These are phyloP conservation scores for Picus viridis DNA, from an alignment of 2,797 vertebrate species.

Conservation along the genomic window DNA sequence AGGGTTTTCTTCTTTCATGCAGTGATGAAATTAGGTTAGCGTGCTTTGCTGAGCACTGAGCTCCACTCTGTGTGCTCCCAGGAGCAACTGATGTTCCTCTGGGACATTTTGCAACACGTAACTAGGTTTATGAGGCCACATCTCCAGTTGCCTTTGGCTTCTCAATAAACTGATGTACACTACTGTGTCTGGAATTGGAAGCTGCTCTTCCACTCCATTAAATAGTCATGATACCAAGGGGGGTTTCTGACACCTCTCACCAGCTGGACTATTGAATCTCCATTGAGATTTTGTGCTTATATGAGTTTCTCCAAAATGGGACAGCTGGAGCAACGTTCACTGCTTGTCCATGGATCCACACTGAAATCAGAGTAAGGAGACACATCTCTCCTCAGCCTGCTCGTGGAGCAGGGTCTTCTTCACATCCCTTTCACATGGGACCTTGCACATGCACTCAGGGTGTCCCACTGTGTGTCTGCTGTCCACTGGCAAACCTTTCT, in stretches of 20 bases:
- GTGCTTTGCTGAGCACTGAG: conserved; percentile 45
- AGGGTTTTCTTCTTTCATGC: conserved; percentile 60
- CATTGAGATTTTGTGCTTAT: background rate
- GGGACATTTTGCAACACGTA: conserved; percentile 46
- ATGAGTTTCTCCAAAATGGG: background rate
- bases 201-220: background rate
- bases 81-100: conserved; percentile 12
- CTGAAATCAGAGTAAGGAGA: background rate
- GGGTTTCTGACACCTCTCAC: background rate
- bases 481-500: background rate
- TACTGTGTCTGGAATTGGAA: background rate
- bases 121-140: conserved; percentile 2
- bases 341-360: background rate
- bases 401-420: background rate
- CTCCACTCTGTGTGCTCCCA: conserved; percentile 40
- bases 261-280: background rate
- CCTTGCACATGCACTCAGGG: rapidly evolving
- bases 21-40: conserved; percentile 62
- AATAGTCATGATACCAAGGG: background rate
- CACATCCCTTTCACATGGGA: background rate
- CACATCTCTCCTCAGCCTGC: background rate
- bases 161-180: background rate
- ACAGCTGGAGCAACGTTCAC: background rate
- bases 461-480: rapidly evolving
- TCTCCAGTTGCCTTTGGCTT: conserved; percentile 14